A percentile compares a stretch with the other conserved stretches of the same genome.
These are phyloP conservation scores for Stichodactyla helianthus DNA, from an alignment of 64 coral and sea anemone genomes.

Conservation along the genomic window DNA sequence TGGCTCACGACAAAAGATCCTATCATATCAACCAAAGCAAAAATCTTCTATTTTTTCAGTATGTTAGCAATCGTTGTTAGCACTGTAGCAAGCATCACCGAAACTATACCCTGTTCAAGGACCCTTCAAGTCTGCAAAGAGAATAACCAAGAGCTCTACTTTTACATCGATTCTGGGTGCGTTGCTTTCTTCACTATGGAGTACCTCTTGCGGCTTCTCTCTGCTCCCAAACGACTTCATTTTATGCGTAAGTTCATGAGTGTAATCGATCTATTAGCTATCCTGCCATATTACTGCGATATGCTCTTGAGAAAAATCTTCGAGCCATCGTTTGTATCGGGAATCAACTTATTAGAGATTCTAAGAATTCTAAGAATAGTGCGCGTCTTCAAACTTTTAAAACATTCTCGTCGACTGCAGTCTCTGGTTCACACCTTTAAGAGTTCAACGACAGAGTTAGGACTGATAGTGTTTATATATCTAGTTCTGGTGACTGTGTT, in stretches of 20 bases:
- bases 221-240: slow-evolving; percentile 44
- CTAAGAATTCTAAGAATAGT: slow-evolving; percentile 68
- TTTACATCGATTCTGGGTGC: slow-evolving; percentile 59
- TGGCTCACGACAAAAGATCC: slow-evolving; percentile 63
- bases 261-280: slow-evolving; percentile 68
- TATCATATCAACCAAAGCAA: slow-evolving; percentile 34
- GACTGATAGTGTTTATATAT: slow-evolving; percentile 73
- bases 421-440: slow-evolving; percentile 48
- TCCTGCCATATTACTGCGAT: slow-evolving; percentile 67
- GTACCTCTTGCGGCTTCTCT: slow-evolving; percentile 35
- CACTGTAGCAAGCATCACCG: slow-evolving; percentile 55
- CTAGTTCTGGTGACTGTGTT: slow-evolving; percentile 67
- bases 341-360: slow-evolving; percentile 50
- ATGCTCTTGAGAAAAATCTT: slow-evolving; percentile 23
- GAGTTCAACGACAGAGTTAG: slow-evolving; percentile 68
- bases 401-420: slow-evolving; percentile 67
- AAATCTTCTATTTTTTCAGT: slow-evolving; percentile 54
- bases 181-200: slow-evolving; percentile 70
- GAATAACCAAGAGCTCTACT: slow-evolving; percentile 37
- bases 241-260: slow-evolving; percentile 64
- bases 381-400: slow-evolving; percentile 75
- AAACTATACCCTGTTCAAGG: slow-evolving; percentile 62
- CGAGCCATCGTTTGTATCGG: neutral
- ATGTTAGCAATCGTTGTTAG: slow-evolving; percentile 59
- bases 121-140: slow-evolving; percentile 50